Evolutionary conservation across 2,888 invertebrate genomes (phyloP).

Genomic region (Lordiphosa fenestrarum): DNA sequence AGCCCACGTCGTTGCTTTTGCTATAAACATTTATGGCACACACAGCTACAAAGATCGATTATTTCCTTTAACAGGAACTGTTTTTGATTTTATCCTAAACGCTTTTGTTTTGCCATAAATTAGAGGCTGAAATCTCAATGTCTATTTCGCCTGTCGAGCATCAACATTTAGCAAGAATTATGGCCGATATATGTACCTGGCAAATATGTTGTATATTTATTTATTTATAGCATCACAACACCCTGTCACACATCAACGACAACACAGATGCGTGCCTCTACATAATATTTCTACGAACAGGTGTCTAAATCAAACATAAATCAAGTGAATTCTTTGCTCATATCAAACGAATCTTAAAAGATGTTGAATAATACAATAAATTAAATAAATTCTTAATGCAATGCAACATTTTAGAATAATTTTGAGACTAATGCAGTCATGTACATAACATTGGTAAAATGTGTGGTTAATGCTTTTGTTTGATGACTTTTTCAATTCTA

Average conservation of each 20-base stretch:
- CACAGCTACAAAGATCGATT: background rate
- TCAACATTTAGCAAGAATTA: conserved; percentile 49
- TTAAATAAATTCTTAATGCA: no score
- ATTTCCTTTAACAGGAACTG: conserved; percentile 8
- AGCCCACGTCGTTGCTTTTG: conserved; percentile 51
- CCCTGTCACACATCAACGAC: conserved; percentile 12
- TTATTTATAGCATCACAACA: conserved; percentile 48
- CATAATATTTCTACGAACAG: conserved; percentile 15
- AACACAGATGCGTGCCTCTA: conserved; percentile 19
- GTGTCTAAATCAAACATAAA: background rate
- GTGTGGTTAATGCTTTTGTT: no score
- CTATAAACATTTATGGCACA: conserved; percentile 32
- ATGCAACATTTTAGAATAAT: no score
- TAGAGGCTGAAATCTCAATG: conserved; percentile 55
- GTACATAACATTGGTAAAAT: no score
- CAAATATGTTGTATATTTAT: conserved; percentile 22
- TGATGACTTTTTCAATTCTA: no score
- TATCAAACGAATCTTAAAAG: no score
- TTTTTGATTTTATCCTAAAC: conserved; percentile 21
- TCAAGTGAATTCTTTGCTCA: no score
- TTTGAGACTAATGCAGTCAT: no score
- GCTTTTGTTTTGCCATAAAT: conserved; percentile 50
- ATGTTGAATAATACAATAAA: no score
- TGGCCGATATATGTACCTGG: conserved; percentile 24
- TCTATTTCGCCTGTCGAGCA: conserved; percentile 6